Evolutionary conservation across 2,888 invertebrate genomes (phyloP), one percentile per base, ranked within the genome.

Genomic region (Coelopa pilipes): DNA sequence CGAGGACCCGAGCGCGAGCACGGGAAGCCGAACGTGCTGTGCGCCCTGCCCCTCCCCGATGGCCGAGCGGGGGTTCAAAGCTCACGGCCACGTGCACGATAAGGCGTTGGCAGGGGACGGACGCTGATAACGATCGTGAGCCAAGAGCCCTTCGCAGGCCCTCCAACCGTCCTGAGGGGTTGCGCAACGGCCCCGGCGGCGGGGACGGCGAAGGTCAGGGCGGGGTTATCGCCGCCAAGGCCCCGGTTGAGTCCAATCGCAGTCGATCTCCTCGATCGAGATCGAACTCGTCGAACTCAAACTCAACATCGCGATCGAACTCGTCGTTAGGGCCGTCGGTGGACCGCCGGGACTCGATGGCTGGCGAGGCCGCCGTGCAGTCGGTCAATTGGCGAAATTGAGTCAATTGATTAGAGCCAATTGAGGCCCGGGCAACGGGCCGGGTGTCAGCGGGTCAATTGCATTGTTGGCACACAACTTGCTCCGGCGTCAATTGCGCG

Each of bases 371-470:
- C 34, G 34, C 34, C 34, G 34, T 2, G 4, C 34, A 7, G 2
- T 53, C 53, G 10, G 13, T 5, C 15, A 53, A 53, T 53, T 53
- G 53, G 13, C 12, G 24, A 19, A 62, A 24, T 62, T 62, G 24
- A 62, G 60, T 62, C 60, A 62, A 12, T 62, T 34, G 34, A 62
- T 62, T 62, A 24, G 34, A 24, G 21, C 34, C 60, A 62, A 62
- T 62, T 62, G 15, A 24, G 60, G 15, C 10, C 10, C 60, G 34
- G 24, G 21, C 34, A 57, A 15, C 1, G 57, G 34, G 34, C 7
- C 7, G 2, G 70, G 72, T 76, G 77, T 76, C 77, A 77, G 72
- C 71, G 68, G 74, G 67, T 72, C 73, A 77, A 76, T 19, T 69
- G 67, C n/a, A 69, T 76, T 77, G 73, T 74, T 77, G 73, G 68